A percentile compares a stretch with the other conserved stretches of the same genome.
phyloP scores from a whole-genome alignment of 1,140 invertebrate genomes.

The Drosophila ohnishii region DNA sequence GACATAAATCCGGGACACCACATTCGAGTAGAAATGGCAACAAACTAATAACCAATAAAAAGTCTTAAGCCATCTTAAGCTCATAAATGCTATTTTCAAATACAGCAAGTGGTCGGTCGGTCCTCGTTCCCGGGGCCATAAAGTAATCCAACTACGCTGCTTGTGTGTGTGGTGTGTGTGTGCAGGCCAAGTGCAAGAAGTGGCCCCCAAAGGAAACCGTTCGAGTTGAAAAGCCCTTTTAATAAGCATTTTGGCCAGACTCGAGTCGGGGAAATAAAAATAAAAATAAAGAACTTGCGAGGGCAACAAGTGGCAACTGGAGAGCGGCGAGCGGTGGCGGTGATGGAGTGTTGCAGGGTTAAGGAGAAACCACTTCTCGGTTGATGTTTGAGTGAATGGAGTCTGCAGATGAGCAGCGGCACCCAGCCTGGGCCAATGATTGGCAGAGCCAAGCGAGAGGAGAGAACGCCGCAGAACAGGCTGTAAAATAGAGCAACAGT shows the following conservation, averaged over 20 bases:
- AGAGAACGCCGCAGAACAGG: conserved; percentile 37
- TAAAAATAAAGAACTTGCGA: conserved; percentile 32
- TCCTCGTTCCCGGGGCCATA: conserved; percentile 20
- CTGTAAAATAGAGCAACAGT: conserved; percentile 74
- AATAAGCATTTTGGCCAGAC: conserved; percentile 71
- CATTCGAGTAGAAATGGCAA: conserved; percentile 45
- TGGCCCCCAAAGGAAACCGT: conserved; percentile 62
- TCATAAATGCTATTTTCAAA: conserved; percentile 79
- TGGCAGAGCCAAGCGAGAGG: conserved; percentile 47
- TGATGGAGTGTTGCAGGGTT: conserved; percentile 33
- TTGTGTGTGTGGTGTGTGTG: conserved; percentile 15
- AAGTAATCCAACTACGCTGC: conserved; percentile 23
- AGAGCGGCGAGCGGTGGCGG: conserved; percentile 10
- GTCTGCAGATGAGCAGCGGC: conserved; percentile 66
- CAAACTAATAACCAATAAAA: conserved; percentile 80
- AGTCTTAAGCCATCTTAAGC: conserved; percentile 75
- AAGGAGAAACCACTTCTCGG: conserved; percentile 62
- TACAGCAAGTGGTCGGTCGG: conserved; percentile 52
- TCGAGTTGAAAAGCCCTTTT: conserved; percentile 79
- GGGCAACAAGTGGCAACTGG: conserved; percentile 57
- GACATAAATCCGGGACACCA: conserved; percentile 27
- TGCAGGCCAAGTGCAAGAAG: conserved; percentile 22
- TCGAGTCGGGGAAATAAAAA: conserved; percentile 35
- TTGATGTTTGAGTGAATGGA: conserved; percentile 75
- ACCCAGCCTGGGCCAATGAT: conserved; percentile 56